These are phyloP conservation scores for Sebastes oblongus DNA, from an alignment of 2,797 vertebrate genomes.

Conservation along the genomic window DNA sequence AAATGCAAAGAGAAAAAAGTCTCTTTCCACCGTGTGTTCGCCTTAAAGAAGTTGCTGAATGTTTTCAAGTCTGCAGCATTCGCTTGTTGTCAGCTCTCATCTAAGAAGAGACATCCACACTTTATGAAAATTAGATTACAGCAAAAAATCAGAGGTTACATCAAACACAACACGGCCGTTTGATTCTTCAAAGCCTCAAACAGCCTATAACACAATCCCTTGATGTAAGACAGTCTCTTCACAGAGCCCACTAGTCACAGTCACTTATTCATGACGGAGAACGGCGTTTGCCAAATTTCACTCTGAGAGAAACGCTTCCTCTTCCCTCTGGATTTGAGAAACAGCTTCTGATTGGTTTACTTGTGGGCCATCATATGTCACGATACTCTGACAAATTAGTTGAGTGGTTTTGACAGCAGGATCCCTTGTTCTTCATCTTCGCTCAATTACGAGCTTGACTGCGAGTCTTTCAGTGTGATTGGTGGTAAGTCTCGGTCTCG, in stretches of 20 bases:
- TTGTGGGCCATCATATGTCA: constrained; percentile 55
- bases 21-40: neutral
- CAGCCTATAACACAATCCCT: constrained; percentile 52
- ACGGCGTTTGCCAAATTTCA: constrained; percentile 47
- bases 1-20: neutral
- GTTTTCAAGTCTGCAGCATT: constrained; percentile 13
- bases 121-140: constrained; percentile 71
- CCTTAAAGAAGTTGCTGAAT: constrained; percentile 3
- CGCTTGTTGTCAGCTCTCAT: constrained; percentile 49
- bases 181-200: constrained; percentile 66
- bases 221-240: constrained; percentile 54
- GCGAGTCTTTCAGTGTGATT: constrained; percentile 11
- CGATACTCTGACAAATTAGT: constrained; percentile 55
- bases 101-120: constrained; percentile 37
- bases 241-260: constrained; percentile 49
- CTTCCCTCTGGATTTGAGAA: constrained; percentile 34
- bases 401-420: constrained; percentile 47
- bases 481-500: constrained; percentile 3
- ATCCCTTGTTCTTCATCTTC: constrained; percentile 35
- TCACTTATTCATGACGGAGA: constrained; percentile 66
- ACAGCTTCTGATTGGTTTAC: constrained; percentile 53
- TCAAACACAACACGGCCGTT: constrained; percentile 65
- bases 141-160: constrained; percentile 61
- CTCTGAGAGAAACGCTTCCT: constrained; percentile 55
- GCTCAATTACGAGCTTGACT: constrained; percentile 26